Conservation (phyloP, 64 coral and sea anemone species). For the Montipora sp. region DNA sequence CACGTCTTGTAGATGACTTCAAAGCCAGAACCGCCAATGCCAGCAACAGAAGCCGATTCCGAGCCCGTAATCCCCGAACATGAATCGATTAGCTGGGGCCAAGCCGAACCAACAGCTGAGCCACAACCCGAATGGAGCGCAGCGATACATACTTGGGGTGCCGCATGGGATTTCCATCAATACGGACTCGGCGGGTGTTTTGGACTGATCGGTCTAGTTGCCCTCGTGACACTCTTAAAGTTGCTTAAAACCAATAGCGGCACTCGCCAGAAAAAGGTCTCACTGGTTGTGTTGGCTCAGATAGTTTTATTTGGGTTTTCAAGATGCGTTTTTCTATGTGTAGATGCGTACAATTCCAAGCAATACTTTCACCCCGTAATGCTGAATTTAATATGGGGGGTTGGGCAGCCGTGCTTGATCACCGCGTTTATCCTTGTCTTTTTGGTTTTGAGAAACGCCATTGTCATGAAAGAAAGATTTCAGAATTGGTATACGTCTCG, state of each 20-base stretch:
- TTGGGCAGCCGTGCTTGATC: slow-evolving; percentile 61
- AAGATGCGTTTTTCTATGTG: slow-evolving; percentile 27
- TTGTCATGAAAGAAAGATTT: slow-evolving; percentile 46
- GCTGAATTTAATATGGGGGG: slow-evolving; percentile 53
- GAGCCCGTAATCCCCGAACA: neutral
- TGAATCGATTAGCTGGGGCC: neutral
- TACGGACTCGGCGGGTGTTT: slow-evolving; percentile 53
- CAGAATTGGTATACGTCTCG: slow-evolving; percentile 58
- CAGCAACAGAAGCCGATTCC: neutral
- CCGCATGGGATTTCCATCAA: slow-evolving; percentile 54
- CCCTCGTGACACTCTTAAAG: slow-evolving; percentile 4
- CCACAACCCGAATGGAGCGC: slow-evolving; percentile 43
- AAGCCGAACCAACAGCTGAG: slow-evolving; percentile 30
- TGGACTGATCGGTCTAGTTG: neutral
- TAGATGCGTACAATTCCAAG: slow-evolving; percentile 68
- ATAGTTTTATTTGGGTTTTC: slow-evolving; percentile 15
- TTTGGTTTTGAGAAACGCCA: slow-evolving; percentile 48
- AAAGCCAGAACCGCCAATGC: neutral
- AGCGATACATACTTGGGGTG: slow-evolving; percentile 33
- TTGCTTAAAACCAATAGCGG: neutral
- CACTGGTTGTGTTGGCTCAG: slow-evolving; percentile 21
- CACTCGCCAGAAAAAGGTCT: slow-evolving; percentile 39
- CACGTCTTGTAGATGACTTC: neutral
- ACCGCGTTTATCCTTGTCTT: slow-evolving; percentile 55
- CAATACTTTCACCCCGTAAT: neutral